phyloP scores from a whole-genome alignment of 2,113 vertebrate species.

The Harpagus bidentatus region DNA sequence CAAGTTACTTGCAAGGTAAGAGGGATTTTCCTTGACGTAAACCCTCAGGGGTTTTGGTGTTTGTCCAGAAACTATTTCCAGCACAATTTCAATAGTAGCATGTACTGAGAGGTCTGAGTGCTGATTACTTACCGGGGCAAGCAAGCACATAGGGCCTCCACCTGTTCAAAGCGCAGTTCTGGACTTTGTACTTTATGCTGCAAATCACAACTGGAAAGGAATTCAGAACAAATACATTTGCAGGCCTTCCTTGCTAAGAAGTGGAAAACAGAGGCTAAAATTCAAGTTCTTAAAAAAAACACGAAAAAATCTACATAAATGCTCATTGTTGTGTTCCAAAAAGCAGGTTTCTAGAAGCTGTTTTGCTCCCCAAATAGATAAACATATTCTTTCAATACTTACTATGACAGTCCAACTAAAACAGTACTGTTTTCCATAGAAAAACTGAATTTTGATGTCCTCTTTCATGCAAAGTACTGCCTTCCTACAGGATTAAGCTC shows the following conservation, averaged over 20 bases:
- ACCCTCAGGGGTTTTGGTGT: neutral
- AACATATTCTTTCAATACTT: neutral
- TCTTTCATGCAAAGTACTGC: neutral
- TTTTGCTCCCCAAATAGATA: neutral
- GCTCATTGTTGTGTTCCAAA: neutral
- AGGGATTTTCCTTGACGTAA: conserved; percentile 21
- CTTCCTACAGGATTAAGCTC: neutral
- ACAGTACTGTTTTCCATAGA: neutral
- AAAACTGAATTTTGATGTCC: neutral
- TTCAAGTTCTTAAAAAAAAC: neutral
- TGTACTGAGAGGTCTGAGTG: neutral
- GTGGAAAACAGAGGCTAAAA: neutral
- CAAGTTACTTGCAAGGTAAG: neutral
- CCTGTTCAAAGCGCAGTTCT: neutral
- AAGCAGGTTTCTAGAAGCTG: neutral
- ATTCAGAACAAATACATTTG: neutral
- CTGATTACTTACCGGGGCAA: neutral
- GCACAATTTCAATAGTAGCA: neutral
- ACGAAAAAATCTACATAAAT: neutral
- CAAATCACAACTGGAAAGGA: neutral
- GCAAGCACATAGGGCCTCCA: neutral
- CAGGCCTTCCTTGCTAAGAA: neutral
- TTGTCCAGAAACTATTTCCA: neutral
- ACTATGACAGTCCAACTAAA: neutral
- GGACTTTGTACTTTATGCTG: neutral